Evolutionary conservation across 2,113 vertebrate species (phyloP), one percentile per base, ranked within the genome.

Genomic region (Dendropsophus ebraccatus): DNA sequence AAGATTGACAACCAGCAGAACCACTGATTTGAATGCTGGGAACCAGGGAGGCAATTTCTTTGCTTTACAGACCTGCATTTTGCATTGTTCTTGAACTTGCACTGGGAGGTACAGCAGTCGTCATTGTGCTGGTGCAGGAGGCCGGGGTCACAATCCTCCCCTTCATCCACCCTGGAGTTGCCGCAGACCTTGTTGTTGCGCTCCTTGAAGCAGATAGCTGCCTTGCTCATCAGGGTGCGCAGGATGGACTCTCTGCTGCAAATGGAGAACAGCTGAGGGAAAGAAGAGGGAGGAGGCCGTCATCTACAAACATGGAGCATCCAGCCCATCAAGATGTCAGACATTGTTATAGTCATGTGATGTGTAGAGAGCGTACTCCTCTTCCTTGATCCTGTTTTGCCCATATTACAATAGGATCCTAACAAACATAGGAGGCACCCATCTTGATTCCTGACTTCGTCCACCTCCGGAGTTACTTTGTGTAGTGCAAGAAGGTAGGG

Each of bases 141-240:
- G 58, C 98, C 98, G 0, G 98, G 97, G 87, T 99, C 98, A 0
- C 98, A 99, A 32, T 99, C 94, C 87, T 99, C 98, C 0, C 95
- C 98, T 13, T 96, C 95, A 45, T 99, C 98, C 89, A 99, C 98
- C 47, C 98, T 92, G 30, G 97, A 99, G 92, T 99, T 99, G 11
- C 98, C 98, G 54, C 98, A 99, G 52, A 99, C 96, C 87, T 96
- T 97, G 88, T 96, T 98, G 94, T 96, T 98, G 88, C 96, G 96
- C 88, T 96, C 95, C 75, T 95, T 95, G 89, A 99, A 99, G 91
- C 98, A 99, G 73, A 94, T 80, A 4, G 94, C 94, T 56, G 97
- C 95, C 90, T 98, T 99, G 87, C 91, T 91, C 85, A 93, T 92
- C 87, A 99, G 92, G 4, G 97, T 97, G 91, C 94, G 96, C 70